A percentile compares a stretch with the other conserved stretches of the same genome.
phyloP scores from a whole-genome alignment of 2,797 vertebrate species.

The Cuculus canorus region DNA sequence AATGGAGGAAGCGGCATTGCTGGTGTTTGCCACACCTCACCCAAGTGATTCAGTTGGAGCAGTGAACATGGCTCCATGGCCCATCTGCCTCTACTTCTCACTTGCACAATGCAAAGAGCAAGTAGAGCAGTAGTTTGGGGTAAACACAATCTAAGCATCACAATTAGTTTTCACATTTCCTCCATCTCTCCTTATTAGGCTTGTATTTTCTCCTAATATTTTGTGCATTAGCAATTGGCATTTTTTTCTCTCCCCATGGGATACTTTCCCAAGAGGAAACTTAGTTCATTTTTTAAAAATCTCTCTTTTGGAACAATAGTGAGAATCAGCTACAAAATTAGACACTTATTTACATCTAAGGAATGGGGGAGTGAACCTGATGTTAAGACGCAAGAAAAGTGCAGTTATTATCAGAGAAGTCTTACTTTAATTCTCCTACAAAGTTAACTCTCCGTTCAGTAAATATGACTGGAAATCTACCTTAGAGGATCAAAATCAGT shows the following conservation, averaged over 20 bases:
- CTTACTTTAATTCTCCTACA: neutral
- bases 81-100: neutral
- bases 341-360: neutral
- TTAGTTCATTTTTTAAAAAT: neutral
- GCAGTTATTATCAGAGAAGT: neutral
- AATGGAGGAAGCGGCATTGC: fast-evolving
- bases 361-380: neutral
- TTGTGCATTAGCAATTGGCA: neutral
- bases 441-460: neutral
- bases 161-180: neutral
- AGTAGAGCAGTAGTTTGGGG: neutral
- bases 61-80: no score
- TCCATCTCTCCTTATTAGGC: neutral
- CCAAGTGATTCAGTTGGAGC: neutral
- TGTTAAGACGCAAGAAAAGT: neutral
- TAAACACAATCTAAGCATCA: neutral
- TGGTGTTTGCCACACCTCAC: neutral
- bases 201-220: neutral
- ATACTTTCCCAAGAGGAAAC: neutral
- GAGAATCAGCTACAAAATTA: neutral
- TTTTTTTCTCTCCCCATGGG: neutral
- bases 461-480: neutral
- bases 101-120: neutral
- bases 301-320: neutral
- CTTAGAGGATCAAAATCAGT: neutral